Evolutionary conservation across 2,888 invertebrate species (phyloP).

Genomic region (Schizaphis graminum): DNA sequence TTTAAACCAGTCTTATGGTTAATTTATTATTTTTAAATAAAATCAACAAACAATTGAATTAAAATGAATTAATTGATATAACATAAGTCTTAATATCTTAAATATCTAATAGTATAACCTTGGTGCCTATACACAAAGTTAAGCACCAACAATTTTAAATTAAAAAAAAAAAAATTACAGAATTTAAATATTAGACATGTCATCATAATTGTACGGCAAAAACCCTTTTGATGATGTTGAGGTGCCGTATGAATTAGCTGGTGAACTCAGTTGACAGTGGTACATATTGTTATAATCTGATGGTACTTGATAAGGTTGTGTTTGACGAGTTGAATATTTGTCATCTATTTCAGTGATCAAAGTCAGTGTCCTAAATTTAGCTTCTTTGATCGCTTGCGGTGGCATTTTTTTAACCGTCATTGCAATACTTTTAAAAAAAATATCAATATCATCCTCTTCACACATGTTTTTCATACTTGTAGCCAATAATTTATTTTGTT

Average conservation of each 20-base stretch:
- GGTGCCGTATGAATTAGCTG: not conserved
- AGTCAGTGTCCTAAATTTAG: not conserved
- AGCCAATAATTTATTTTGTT: constrained; percentile 16
- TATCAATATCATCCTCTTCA: constrained; percentile 21
- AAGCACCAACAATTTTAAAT: not conserved
- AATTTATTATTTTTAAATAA: not conserved
- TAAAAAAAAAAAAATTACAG: not conserved
- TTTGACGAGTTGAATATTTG: constrained; percentile 9
- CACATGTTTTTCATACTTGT: not conserved
- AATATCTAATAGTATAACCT: not conserved
- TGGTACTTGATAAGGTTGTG: not conserved
- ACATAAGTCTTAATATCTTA: not conserved
- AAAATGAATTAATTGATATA: not conserved
- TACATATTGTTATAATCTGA: constrained; percentile 29
- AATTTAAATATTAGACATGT: not conserved
- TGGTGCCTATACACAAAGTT: not conserved
- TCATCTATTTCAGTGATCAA: constrained; percentile 1
- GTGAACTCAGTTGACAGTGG: constrained; percentile 12
- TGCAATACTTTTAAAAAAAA: constrained; percentile 7
- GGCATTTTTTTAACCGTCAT: constrained; percentile 35
- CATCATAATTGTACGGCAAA: not conserved
- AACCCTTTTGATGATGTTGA: constrained; percentile 4
- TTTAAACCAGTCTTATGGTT: not conserved
- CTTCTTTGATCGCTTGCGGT: constrained; percentile 13
- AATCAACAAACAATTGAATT: not conserved